phyloP scores from a whole-genome alignment of 2,888 invertebrate species.

The Aethes cnicana region DNA sequence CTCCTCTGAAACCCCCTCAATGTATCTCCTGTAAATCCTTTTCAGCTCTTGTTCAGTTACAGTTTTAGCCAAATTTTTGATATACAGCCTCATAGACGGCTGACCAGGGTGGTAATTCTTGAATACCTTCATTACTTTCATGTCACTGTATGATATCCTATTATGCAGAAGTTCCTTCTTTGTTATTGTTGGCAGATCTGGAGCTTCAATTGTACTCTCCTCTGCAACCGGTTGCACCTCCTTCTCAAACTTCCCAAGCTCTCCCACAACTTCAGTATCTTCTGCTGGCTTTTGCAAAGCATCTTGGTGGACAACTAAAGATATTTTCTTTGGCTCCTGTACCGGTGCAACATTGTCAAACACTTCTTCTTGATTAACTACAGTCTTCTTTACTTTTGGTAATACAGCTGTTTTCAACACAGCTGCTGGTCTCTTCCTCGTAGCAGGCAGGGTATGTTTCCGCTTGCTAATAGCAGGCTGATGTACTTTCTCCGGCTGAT shows the following conservation, averaged over 20 bases:
- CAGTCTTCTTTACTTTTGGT: slow-evolving; percentile 54
- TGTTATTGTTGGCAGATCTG: slow-evolving; percentile 76
- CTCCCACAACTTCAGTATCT: slow-evolving; percentile 63
- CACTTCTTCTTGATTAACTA: slow-evolving; percentile 59
- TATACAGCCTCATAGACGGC: slow-evolving; percentile 92
- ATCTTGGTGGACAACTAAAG: slow-evolving; percentile 66
- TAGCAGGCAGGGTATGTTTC: slow-evolving; percentile 62
- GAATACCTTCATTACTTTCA: slow-evolving; percentile 89
- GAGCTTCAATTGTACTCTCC: slow-evolving; percentile 42
- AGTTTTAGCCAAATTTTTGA: slow-evolving; percentile 94
- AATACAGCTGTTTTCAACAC: slow-evolving; percentile 48
- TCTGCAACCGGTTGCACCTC: slow-evolving; percentile 48
- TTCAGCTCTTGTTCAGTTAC: slow-evolving; percentile 89
- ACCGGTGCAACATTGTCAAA: slow-evolving; percentile 64
- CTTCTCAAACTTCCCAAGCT: slow-evolving; percentile 70
- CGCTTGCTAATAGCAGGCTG: slow-evolving; percentile 56
- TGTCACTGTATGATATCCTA: slow-evolving; percentile 87
- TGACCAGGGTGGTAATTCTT: slow-evolving; percentile 93
- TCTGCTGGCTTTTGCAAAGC: slow-evolving; percentile 58
- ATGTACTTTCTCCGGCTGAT: slow-evolving; percentile 44
- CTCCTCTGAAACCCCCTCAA: slow-evolving; percentile 60
- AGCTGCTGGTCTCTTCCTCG: slow-evolving; percentile 55
- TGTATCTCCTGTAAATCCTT: slow-evolving; percentile 88
- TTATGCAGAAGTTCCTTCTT: slow-evolving; percentile 85
- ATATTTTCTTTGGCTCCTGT: slow-evolving; percentile 70